Percentiles rank a stretch among this genome's conserved stretches.
Evolutionary conservation across 1,140 invertebrate species (phyloP).

Genomic region (Leucophenga varia): DNA sequence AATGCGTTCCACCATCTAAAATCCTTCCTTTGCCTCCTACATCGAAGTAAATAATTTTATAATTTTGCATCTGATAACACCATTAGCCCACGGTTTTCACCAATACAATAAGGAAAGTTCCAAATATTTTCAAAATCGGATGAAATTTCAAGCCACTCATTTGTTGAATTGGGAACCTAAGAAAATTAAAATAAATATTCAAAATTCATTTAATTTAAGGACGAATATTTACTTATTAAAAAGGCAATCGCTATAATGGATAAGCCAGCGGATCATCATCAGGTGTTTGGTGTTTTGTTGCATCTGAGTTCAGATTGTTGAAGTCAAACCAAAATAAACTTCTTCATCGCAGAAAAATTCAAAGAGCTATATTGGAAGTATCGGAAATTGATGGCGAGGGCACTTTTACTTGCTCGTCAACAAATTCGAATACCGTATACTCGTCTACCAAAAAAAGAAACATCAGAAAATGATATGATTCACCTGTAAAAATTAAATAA

Average conservation of each 20-base stretch:
- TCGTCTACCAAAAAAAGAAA: too few species aligned
- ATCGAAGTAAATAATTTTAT: not conserved
- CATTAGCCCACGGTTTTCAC: slow-evolving; percentile 8
- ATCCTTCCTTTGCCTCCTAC: not conserved
- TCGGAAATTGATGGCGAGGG: slow-evolving; percentile 12
- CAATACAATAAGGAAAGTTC: slow-evolving; percentile 6
- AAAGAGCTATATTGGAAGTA: slow-evolving; percentile 10
- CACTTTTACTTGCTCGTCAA: too few species aligned
- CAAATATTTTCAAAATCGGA: too few species aligned
- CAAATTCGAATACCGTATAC: too few species aligned
- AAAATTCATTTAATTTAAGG: slow-evolving; percentile 8
- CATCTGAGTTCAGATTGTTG: slow-evolving; percentile 14
- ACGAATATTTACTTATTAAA: not conserved
- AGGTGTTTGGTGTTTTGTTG: slow-evolving; percentile 13
- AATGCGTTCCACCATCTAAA: not conserved
- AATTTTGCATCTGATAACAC: not conserved
- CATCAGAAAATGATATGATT: too few species aligned
- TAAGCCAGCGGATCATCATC: slow-evolving; percentile 11
- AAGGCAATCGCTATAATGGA: slow-evolving; percentile 7
- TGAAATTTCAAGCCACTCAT: slow-evolving; percentile 5
- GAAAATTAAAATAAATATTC: slow-evolving; percentile 8
- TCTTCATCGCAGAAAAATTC: slow-evolving; percentile 11
- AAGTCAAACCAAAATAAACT: slow-evolving; percentile 10
- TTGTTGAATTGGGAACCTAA: slow-evolving; percentile 7
- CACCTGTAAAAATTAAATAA: too few species aligned